phyloP scores from a whole-genome alignment of 2,888 invertebrate genomes.

The Mesorhabditis spiculigera region DNA sequence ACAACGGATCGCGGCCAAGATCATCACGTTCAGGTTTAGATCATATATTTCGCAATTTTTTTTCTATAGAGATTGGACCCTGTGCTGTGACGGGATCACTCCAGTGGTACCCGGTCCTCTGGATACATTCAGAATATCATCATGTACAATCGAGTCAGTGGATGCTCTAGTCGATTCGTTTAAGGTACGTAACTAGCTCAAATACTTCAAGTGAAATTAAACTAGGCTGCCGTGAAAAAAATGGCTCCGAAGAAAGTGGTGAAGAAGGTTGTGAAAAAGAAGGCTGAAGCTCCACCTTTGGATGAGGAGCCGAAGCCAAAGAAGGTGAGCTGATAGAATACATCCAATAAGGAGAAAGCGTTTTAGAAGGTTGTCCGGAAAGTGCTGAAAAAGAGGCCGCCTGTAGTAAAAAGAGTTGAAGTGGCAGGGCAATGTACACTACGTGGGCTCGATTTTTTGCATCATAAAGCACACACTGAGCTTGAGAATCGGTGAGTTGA shows the following conservation, averaged over 20 bases:
- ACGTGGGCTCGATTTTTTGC: constrained; percentile 25
- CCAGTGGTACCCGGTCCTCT: constrained; percentile 30
- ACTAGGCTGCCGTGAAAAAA: neutral
- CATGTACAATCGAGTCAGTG: constrained; percentile 35
- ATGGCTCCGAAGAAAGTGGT: constrained; percentile 4
- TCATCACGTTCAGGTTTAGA: constrained; percentile 30
- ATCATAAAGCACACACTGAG: constrained; percentile 35
- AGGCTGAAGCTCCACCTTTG: constrained; percentile 9
- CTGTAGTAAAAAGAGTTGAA: constrained; percentile 31
- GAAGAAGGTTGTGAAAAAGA: constrained; percentile 28
- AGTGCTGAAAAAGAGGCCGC: constrained; percentile 18
- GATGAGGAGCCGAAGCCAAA: constrained; percentile 10
- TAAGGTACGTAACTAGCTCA: constrained; percentile 21
- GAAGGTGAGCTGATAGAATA: neutral
- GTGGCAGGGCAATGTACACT: constrained; percentile 38
- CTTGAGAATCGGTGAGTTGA: constrained; percentile 23
- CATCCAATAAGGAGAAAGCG: constrained; percentile 7
- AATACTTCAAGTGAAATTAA: neutral
- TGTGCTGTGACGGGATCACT: constrained; percentile 33
- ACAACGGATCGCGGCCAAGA: constrained; percentile 31
- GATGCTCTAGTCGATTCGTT: constrained; percentile 28
- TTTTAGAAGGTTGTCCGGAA: constrained; percentile 26
- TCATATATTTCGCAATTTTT: neutral
- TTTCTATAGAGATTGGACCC: constrained; percentile 32
- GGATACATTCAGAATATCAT: constrained; percentile 33